Percentiles rank a stretch among this genome's conserved stretches.
These are phyloP conservation scores for Diloba caeruleocephala DNA, from an alignment of 2,888 invertebrate genomes.

Conservation along the genomic window DNA sequence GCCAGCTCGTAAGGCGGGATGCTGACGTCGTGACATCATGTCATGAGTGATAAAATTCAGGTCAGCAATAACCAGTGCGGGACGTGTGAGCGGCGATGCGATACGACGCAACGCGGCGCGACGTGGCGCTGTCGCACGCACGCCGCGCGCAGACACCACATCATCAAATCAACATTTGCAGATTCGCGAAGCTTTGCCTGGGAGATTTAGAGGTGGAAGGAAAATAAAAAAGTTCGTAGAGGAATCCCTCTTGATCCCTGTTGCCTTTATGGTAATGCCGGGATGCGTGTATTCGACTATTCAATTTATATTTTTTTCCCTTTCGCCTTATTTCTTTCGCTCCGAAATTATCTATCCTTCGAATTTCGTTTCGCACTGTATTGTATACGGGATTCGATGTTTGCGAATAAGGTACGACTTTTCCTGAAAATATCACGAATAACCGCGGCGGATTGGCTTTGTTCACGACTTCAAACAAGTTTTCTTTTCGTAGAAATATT, in stretches of 20 bases:
- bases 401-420: constrained; percentile 88
- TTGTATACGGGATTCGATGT: constrained; percentile 87
- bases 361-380: constrained; percentile 89
- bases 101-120: constrained; percentile 37
- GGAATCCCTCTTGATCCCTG: constrained; percentile 88
- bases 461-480: constrained; percentile 88
- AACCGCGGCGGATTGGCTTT: constrained; percentile 87
- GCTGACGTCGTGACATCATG: constrained; percentile 50
- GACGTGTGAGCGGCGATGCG: constrained; percentile 53
- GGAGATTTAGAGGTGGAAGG: constrained; percentile 89
- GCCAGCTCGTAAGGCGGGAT: constrained; percentile 31
- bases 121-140: constrained; percentile 46
- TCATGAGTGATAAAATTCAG: constrained; percentile 59
- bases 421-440: constrained; percentile 85
- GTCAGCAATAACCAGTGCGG: constrained; percentile 60
- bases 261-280: constrained; percentile 89
- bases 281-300: constrained; percentile 89
- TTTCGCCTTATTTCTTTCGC: constrained; percentile 86
- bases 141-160: constrained; percentile 65
- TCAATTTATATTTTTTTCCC: constrained; percentile 89
- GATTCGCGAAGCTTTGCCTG: constrained; percentile 88
- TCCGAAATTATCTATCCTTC: constrained; percentile 88
- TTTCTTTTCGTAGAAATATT: constrained; percentile 80
- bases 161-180: constrained; percentile 90
- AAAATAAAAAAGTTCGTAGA: constrained; percentile 89